Evolutionary conservation across 2,888 invertebrate genomes (phyloP), one percentile per base, ranked within the genome.

Genomic region (Nomada flava): DNA sequence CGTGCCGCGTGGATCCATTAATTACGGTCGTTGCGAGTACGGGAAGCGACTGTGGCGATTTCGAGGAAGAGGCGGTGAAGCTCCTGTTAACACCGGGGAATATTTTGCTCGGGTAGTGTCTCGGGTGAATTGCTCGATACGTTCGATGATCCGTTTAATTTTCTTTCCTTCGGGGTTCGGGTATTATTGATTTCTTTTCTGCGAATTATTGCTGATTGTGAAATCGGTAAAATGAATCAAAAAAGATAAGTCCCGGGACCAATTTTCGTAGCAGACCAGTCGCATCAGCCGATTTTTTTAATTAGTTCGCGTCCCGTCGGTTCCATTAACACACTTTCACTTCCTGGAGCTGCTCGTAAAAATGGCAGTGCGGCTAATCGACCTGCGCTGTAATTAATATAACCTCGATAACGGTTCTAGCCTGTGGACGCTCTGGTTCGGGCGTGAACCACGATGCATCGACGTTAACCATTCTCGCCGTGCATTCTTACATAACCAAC

Each of bases 1-100:
- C 63, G 72, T 59, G 63, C 63, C 71, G 73, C 29, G 44, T 42
- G 73, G 68, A 62, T 53, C 79, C 79, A 74, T 83, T 87, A 85
- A 82, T 88, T 85, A 86, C 71, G 47, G 63, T 52, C n/a, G 73
- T 36, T 36, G 62, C 81, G 74, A 64, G 60, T 57, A 71, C 55
- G 57, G 20, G 62, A 42, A 23, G 26, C n/a, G 53, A 18, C n/a
- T 13, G 62, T 20, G 59, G 26, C 59, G 64, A 65, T 76, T 73
- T 78, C 76, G 62, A 78, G 20, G 62, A 68, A 62, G 65, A 13
- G 23, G 29, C 59, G 44, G 47, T 20, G 9, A 18, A 50, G 57
- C 57, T 57, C 13, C 57, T 57, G 57, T 57, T 13, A 20, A 55
- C 36, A 36, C 36, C 7, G 55, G 55, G 15, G 47, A 15, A 47